A percentile compares a stretch with the other conserved stretches of the same genome.
phyloP scores from a whole-genome alignment of 1,140 invertebrate species.

The Ceratosolen fusciceps region DNA sequence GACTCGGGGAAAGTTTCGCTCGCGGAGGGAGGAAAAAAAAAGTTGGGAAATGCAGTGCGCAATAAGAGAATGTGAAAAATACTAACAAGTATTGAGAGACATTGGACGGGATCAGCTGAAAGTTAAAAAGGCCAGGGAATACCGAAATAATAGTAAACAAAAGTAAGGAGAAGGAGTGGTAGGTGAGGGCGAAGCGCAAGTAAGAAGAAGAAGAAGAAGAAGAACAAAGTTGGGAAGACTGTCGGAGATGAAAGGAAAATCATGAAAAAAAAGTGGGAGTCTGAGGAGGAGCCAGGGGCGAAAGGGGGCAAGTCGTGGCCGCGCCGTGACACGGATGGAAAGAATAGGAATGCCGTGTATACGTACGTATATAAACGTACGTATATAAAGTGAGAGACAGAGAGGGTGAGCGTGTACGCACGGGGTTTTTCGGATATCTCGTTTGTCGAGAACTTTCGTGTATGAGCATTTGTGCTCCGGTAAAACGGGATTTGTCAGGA shows the following conservation, averaged over 20 bases:
- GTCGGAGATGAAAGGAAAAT: too few relatives aligned
- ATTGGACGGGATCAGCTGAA: too few relatives aligned
- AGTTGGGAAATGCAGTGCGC: too few relatives aligned
- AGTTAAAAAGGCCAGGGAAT: too few relatives aligned
- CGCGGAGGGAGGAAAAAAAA: too few relatives aligned
- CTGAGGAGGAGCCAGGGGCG: background rate
- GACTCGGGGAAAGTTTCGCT: too few relatives aligned
- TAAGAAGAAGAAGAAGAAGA: background rate
- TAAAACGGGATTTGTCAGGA: constrained; percentile 30
- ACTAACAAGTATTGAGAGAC: too few relatives aligned
- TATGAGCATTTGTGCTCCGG: background rate
- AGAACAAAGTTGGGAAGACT: background rate
- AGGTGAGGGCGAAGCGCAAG: background rate
- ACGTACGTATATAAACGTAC: too few relatives aligned
- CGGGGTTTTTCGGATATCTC: constrained; percentile 18
- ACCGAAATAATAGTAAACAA: background rate
- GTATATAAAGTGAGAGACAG: background rate
- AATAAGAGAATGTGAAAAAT: too few relatives aligned
- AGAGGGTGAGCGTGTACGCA: background rate
- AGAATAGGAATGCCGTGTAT: too few relatives aligned
- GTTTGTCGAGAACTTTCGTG: constrained; percentile 27
- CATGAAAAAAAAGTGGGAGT: background rate
- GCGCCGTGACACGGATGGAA: too few relatives aligned
- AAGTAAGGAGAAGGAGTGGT: background rate
- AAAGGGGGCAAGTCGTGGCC: background rate